Base-by-base conservation (phyloP, 2,888 invertebrate species). In the Theretra japonica region DNA sequence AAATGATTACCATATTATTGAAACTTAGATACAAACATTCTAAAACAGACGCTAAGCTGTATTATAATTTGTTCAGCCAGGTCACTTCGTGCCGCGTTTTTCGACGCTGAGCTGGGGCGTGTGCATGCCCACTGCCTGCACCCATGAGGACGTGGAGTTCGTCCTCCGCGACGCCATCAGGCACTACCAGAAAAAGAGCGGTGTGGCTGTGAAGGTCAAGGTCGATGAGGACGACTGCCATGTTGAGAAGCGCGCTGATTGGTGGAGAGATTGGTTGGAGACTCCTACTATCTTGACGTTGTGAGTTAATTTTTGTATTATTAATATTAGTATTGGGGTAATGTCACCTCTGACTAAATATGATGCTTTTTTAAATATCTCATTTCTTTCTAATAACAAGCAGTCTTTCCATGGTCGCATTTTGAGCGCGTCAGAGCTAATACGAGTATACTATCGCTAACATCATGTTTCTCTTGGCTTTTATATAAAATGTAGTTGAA, bases 31-130 rank as follows among this genome's bases (percentile, higher is more conserved):
- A 17, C 8, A 25, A 15, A 25, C 1, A 58, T 58, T 21, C 4
- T 1, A 23, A 23, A 23, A 15, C 65, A 65, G 77, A 80, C 76
- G 79, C 81, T 88, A 83, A 89, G 84, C 86, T 77, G 82, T 79
- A 74, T 79, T 82, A 78, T 88, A 81, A 78, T 89, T 91, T 82
- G 92, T 94, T 91, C 90, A 97, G 97, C 96, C 96, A 82, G 96
- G 96, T 87, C 96, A 97, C 91, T 96, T 96, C 88, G 95, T 96
- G 86, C 96, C 97, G 71, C 95, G 96, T 82, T 96, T 96, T 88
- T 96, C 96, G 30, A 96, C 96, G 75, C 90, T 96, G 76, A 96
- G 96, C 81, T 97, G 96, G 97, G 97, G 96, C 0, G 87, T 96
- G 25, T 97, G 97, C 83, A 90, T 97, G 68, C 97, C 97, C 1